Conservation (phyloP, 2,888 invertebrate genomes). For the Oegoconia quadripuncta region DNA sequence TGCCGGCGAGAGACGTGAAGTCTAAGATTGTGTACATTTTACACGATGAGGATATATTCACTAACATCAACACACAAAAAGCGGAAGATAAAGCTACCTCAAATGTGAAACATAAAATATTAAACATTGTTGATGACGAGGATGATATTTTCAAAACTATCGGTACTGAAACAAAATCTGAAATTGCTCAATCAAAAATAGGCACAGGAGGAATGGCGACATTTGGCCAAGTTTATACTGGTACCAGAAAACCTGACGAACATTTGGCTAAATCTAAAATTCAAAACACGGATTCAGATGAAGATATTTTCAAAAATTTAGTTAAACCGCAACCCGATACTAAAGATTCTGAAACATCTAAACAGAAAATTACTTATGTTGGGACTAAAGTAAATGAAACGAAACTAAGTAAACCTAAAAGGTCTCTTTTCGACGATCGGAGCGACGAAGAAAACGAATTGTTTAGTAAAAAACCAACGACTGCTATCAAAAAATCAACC, state of each 20-base stretch:
- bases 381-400: not conserved
- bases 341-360: slow-evolving; percentile 1
- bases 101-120: slow-evolving; percentile 9
- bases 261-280: not conserved
- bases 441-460: slow-evolving; percentile 55
- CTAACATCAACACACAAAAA: slow-evolving; percentile 21
- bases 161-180: slow-evolving; percentile 10
- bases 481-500: slow-evolving; percentile 24
- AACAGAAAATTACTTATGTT: not conserved
- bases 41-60: slow-evolving; percentile 67
- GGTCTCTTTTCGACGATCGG: slow-evolving; percentile 46
- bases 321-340: slow-evolving; percentile 7
- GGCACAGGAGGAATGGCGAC: not conserved
- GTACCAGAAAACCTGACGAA: not conserved
- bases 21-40: slow-evolving; percentile 63
- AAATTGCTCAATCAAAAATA: slow-evolving; percentile 9
- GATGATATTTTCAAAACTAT: slow-evolving; percentile 27
- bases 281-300: slow-evolving; percentile 1
- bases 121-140: slow-evolving; percentile 20
- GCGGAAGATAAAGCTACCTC: slow-evolving; percentile 10
- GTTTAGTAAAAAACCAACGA: slow-evolving; percentile 38
- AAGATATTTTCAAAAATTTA: slow-evolving; percentile 5
- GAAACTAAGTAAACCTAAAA: slow-evolving; percentile 20
- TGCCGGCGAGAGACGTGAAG: slow-evolving; percentile 24
- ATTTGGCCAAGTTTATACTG: not conserved